Evolutionary conservation across 1,140 invertebrate species (phyloP).

Genomic region (Wiebesia pumilae): DNA sequence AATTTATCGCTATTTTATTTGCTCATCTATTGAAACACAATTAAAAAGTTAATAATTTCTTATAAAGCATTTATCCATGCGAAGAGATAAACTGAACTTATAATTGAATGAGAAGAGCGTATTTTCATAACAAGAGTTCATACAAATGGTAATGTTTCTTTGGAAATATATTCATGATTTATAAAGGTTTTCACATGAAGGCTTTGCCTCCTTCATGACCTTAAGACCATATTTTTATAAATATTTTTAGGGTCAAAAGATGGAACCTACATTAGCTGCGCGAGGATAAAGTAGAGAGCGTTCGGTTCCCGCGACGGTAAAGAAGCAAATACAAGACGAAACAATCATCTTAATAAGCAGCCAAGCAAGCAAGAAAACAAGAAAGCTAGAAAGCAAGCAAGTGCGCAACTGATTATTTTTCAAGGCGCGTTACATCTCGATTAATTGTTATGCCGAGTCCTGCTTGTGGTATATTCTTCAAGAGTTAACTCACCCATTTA

Average conservation of each 20-base stretch:
- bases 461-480: neutral
- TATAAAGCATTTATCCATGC: neutral
- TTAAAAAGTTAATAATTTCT: neutral
- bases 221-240: no score
- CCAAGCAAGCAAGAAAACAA: neutral
- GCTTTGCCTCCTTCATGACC: no score
- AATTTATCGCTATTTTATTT: no score
- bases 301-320: slow-evolving; percentile 58
- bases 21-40: neutral
- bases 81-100: neutral
- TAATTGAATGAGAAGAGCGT: neutral
- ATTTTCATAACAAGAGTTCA: neutral
- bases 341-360: slow-evolving; percentile 20
- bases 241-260: neutral
- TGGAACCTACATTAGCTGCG: slow-evolving; percentile 57
- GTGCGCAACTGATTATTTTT: slow-evolving; percentile 19
- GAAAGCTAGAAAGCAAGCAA: no score
- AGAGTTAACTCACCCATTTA: neutral
- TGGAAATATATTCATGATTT: no score
- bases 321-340: slow-evolving; percentile 51
- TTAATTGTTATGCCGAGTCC: slow-evolving; percentile 35
- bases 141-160: no score
- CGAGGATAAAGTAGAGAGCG: slow-evolving; percentile 63
- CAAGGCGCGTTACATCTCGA: slow-evolving; percentile 17
- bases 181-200: no score